Evolutionary conservation across 2,888 invertebrate species (phyloP).

Genomic region (Agrilus cyanescens): DNA sequence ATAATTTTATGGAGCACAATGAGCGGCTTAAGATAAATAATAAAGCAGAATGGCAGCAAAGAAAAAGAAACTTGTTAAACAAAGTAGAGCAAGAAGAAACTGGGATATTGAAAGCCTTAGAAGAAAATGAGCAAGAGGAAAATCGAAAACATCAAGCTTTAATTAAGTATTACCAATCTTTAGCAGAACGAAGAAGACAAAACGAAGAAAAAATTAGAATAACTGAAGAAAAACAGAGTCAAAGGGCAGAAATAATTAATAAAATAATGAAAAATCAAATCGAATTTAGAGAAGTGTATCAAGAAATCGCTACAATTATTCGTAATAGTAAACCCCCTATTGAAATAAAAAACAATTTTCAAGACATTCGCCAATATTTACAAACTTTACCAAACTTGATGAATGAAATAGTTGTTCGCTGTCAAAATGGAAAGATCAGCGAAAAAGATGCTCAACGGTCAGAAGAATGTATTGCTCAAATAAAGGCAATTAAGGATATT

Average conservation of each 20-base stretch:
- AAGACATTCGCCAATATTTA: slow-evolving; percentile 35
- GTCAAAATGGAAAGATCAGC: slow-evolving; percentile 35
- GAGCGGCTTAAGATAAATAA: slow-evolving; percentile 21
- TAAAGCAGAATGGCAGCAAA: slow-evolving; percentile 25
- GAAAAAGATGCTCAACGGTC: slow-evolving; percentile 45
- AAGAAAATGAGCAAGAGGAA: slow-evolving; percentile 43
- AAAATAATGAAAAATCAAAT: slow-evolving; percentile 45
- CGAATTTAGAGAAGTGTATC: slow-evolving; percentile 43
- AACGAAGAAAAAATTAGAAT: slow-evolving; percentile 41
- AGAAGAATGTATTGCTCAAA: slow-evolving; percentile 36
- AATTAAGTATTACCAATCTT: slow-evolving; percentile 33
- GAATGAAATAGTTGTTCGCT: slow-evolving; percentile 36
- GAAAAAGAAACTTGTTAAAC: slow-evolving; percentile 30
- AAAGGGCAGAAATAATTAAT: slow-evolving; percentile 31
- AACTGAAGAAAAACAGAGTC: slow-evolving; percentile 25
- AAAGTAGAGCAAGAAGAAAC: slow-evolving; percentile 38
- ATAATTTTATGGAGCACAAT: slow-evolving; percentile 27
- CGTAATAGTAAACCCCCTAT: slow-evolving; percentile 19
- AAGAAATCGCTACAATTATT: slow-evolving; percentile 41
- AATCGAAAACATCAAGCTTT: slow-evolving; percentile 41
- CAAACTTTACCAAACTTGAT: slow-evolving; percentile 37
- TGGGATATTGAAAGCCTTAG: slow-evolving; percentile 36
- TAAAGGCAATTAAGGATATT: slow-evolving; percentile 39
- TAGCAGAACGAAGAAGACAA: slow-evolving; percentile 38
- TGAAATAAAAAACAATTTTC: slow-evolving; percentile 15